Evolutionary conservation across 1,140 invertebrate species (phyloP).

Genomic region (Scaptomyza pallida): DNA sequence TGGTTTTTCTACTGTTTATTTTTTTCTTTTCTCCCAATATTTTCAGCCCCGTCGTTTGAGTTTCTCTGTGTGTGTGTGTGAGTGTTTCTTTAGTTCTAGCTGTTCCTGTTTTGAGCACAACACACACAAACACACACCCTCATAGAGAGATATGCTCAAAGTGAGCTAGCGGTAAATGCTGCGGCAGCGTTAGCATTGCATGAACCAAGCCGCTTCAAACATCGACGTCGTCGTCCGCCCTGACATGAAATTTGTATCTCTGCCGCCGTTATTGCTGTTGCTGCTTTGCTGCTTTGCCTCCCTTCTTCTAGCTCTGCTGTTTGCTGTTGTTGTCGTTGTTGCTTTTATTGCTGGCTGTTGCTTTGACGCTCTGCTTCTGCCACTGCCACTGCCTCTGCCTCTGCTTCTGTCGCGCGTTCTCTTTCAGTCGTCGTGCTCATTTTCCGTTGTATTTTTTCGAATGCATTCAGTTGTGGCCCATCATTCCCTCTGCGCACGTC

Average conservation of each 20-base stretch:
- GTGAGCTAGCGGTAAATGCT: constrained; percentile 76
- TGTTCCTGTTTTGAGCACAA: constrained; percentile 46
- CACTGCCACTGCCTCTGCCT: background rate
- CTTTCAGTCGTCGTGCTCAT: constrained; percentile 62
- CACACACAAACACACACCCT: constrained; percentile 33
- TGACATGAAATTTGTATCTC: constrained; percentile 74
- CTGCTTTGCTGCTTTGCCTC: constrained; percentile 36
- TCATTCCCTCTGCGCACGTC: constrained; percentile 82
- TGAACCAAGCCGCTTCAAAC: constrained; percentile 66
- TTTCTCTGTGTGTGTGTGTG: constrained; percentile 33
- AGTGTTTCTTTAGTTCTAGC: constrained; percentile 41
- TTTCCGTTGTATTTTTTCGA: constrained; percentile 79
- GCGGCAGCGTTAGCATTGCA: constrained; percentile 50
- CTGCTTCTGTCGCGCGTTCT: constrained; percentile 14
- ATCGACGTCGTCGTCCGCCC: constrained; percentile 34
- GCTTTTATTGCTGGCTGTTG: constrained; percentile 36
- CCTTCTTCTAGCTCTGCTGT: constrained; percentile 4
- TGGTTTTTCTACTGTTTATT: constrained; percentile 67
- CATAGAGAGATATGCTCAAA: constrained; percentile 46
- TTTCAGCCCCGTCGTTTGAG: constrained; percentile 36
- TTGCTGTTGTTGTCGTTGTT: constrained; percentile 11
- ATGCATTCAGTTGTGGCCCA: constrained; percentile 71
- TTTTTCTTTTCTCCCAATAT: constrained; percentile 36
- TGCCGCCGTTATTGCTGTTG: constrained; percentile 40
- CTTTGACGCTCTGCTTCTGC: constrained; percentile 36